Base-by-base conservation (phyloP, 2,888 invertebrate species). In the Hofmannophila pseudospretella region DNA sequence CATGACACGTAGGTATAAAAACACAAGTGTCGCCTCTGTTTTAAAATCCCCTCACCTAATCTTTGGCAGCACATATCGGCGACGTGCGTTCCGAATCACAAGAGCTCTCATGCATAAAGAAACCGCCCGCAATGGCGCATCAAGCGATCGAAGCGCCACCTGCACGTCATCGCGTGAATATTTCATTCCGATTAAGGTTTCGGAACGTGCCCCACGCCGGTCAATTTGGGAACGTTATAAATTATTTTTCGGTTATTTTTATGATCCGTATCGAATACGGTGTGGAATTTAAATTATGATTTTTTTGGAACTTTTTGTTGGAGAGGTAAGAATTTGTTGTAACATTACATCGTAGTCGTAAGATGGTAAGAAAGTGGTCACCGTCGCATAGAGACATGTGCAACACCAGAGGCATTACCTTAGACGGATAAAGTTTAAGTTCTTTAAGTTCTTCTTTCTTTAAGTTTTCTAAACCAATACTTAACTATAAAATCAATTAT, bases 91-190 rank as follows among this genome's bases (percentile, higher is more conserved):
- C 64, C 63, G 73, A 74, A 76, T 75, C 75, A 70, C 70, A 72
- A 73, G 73, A 70, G 69, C 60, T 64, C 73, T 79, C 82, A 85
- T 85, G 84, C 84, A 84, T 85, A 81, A 78, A 78, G 81, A 76
- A 80, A 60, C 47, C 57, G 39, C 42, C 68, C 66, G 63, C 66
- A 67, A 56, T 61, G 61, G 65, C 64, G 65, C 56, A 58, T 58
- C 66, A 58, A 36, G n/a, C n/a, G n/a, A n/a, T n/a, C n/a, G n/a
- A n/a, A 36, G 38, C 54, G 65, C 55, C 80, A 82, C 84, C 82
- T 84, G 82, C 63, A 71, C 74, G 67, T 71, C 74, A 71, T 49
- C 45, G 45, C 38, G 58, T 81, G 71, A 79, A 81, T 79, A 76
- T 80, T 82, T 76, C 68, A 80, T 62, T 49, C 32, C 32, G 50